phyloP scores from a whole-genome alignment of 2,797 vertebrate species.

The Hoplostethus atlanticus region DNA sequence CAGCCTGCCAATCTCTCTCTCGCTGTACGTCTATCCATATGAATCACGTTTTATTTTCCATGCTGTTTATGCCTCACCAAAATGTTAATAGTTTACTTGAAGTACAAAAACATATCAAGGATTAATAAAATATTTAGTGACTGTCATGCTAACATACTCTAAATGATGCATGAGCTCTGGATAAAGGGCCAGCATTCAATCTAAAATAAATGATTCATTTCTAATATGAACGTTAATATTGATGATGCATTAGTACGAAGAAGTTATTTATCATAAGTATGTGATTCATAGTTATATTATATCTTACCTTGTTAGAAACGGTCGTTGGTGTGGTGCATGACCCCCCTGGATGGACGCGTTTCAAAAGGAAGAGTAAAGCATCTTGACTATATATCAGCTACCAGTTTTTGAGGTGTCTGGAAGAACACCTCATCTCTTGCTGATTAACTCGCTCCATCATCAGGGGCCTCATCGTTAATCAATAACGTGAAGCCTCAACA shows the following conservation, averaged over 20 bases:
- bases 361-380: slow-evolving; percentile 19
- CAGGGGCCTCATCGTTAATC: slow-evolving; percentile 62
- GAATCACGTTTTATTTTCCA: slow-evolving; percentile 11
- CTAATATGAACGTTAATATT: neutral
- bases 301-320: slow-evolving; percentile 61
- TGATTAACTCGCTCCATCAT: slow-evolving; percentile 60
- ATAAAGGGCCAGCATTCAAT: slow-evolving; percentile 5
- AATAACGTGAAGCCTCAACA: slow-evolving; percentile 52
- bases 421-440: slow-evolving; percentile 38
- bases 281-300: neutral
- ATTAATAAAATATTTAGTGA: slow-evolving; percentile 28
- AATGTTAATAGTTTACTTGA: slow-evolving; percentile 17
- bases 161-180: slow-evolving; percentile 12
- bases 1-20: neutral
- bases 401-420: slow-evolving; percentile 33
- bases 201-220: slow-evolving; percentile 6
- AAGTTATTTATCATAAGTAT: slow-evolving; percentile 9
- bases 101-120: slow-evolving; percentile 19
- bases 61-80: slow-evolving; percentile 11
- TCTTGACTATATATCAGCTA: slow-evolving; percentile 59
- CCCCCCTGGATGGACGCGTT: neutral
- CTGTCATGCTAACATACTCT: slow-evolving; percentile 22
- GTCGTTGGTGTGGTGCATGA: slow-evolving; percentile 28
- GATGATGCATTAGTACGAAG: neutral
- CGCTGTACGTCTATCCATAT: neutral